Evolutionary conservation across 2,797 vertebrate genomes (phyloP).

Genomic region (Gallinago solitaria): DNA sequence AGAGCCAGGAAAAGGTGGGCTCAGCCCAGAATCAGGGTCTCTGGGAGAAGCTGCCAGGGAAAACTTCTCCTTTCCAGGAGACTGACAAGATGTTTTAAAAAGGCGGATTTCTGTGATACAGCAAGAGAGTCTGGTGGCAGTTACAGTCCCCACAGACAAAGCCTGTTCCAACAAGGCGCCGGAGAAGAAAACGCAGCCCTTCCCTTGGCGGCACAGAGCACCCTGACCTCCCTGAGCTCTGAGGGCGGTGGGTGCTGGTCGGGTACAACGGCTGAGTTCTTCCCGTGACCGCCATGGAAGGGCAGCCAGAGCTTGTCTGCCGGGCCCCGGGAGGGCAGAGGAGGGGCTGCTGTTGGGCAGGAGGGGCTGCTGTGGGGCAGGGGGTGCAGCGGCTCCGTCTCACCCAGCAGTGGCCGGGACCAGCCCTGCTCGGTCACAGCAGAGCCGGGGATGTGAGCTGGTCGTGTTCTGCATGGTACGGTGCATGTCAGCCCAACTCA

Average conservation of each 20-base stretch:
- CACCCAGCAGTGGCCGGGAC: rapidly evolving
- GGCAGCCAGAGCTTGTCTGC: not conserved
- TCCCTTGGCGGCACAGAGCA: not conserved
- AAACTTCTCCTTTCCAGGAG: not conserved
- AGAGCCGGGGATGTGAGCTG: not conserved
- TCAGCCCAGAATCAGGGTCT: not conserved
- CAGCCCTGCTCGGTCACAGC: not conserved
- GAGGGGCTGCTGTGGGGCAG: not conserved
- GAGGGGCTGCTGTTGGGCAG: not conserved
- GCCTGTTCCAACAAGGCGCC: not conserved
- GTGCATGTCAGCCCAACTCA: conserved; percentile 2
- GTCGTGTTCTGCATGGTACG: not conserved
- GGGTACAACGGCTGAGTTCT: not conserved
- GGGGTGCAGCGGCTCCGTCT: not conserved
- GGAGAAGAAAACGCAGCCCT: not conserved
- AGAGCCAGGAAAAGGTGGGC: not conserved
- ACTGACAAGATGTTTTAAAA: not conserved
- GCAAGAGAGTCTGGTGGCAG: not conserved
- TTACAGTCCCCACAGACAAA: not conserved
- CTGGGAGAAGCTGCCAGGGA: not conserved
- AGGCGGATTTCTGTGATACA: not conserved
- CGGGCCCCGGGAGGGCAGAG: not conserved
- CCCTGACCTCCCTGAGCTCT: not conserved
- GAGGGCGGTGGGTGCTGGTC: not conserved
- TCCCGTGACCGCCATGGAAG: not conserved